Conservation (phyloP, 92 coral and sea anemone genomes). For the Parazoanthus swiftii region DNA sequence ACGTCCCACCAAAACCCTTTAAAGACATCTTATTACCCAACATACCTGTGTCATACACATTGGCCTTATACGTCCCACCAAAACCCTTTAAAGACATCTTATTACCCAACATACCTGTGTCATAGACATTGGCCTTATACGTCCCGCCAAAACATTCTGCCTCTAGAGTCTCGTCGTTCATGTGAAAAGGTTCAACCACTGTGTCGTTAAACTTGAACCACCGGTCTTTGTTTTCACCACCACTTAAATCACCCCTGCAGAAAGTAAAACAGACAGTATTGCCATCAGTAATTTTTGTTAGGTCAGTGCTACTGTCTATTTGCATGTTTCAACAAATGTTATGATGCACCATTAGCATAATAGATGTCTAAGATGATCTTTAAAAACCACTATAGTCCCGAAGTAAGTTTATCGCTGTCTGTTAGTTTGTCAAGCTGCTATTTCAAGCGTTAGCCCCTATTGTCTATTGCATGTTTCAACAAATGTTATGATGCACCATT, state of each 20-base stretch:
- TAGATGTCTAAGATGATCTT: too few species aligned
- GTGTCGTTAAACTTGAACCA: constrained; percentile 86
- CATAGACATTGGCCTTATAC: constrained; percentile 83
- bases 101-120: constrained; percentile 61
- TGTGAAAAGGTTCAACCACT: constrained; percentile 74
- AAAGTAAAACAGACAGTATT: not conserved
- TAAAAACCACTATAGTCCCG: too few species aligned
- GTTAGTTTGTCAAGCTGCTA: too few species aligned
- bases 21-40: too few species aligned
- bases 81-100: constrained; percentile 22
- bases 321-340: too few species aligned
- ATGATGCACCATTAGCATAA: too few species aligned
- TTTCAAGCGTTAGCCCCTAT: too few species aligned
- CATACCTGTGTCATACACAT: constrained; percentile 83
- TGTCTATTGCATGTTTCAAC: too few species aligned
- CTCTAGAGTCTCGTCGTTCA: constrained; percentile 80
- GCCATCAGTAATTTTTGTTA: too few species aligned
- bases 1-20: constrained; percentile 82
- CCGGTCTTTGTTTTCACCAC: constrained; percentile 54
- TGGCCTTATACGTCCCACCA: constrained; percentile 88
- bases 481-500: too few species aligned
- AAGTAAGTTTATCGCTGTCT: too few species aligned
- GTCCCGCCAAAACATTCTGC: constrained; percentile 95
- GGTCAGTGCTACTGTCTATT: too few species aligned
- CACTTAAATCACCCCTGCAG: constrained; percentile 48